Percentiles rank a stretch among this genome's conserved stretches.
These are phyloP conservation scores for Gambusia yucatana DNA, from an alignment of 2,797 vertebrate genomes.

Conservation along the genomic window DNA sequence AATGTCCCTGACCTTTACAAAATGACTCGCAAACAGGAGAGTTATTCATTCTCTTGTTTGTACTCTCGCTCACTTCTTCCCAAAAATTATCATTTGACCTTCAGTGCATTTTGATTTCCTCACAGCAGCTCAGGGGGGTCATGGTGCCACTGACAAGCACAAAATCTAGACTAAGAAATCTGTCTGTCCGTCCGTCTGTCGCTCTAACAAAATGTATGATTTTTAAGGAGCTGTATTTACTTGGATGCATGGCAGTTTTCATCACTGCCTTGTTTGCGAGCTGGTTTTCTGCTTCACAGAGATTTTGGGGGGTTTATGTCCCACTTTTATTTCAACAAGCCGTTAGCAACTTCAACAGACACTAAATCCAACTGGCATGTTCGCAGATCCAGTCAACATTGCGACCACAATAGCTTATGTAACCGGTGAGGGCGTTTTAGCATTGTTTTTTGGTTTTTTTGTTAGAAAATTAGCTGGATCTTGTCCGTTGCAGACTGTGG, in stretches of 20 bases:
- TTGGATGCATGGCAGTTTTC: not conserved
- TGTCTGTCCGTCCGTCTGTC: too few species aligned
- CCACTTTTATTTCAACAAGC: not conserved
- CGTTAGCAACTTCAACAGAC: not conserved
- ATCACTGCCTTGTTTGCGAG: not conserved
- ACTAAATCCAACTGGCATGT: not conserved
- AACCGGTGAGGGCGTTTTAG: too few species aligned
- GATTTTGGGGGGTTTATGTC: not conserved
- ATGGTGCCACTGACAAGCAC: constrained; percentile 36
- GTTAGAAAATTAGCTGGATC: not conserved
- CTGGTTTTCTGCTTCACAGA: not conserved
- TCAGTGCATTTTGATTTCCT: constrained; percentile 57
- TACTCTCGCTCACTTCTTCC: constrained; percentile 66
- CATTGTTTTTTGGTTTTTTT: too few species aligned
- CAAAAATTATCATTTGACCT: constrained; percentile 80
- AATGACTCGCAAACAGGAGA: constrained; percentile 71
- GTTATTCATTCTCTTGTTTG: constrained; percentile 65
- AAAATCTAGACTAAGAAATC: constrained; percentile 30
- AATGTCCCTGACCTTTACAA: constrained; percentile 73
- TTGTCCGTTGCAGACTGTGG: not conserved
- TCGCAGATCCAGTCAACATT: not conserved
- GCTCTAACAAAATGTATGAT: not conserved
- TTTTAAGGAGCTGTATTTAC: not conserved
- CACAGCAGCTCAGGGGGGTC: constrained; percentile 32
- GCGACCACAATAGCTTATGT: not conserved